Evolutionary conservation across 2,888 invertebrate species (phyloP).

Genomic region (Hymenopus coronatus): DNA sequence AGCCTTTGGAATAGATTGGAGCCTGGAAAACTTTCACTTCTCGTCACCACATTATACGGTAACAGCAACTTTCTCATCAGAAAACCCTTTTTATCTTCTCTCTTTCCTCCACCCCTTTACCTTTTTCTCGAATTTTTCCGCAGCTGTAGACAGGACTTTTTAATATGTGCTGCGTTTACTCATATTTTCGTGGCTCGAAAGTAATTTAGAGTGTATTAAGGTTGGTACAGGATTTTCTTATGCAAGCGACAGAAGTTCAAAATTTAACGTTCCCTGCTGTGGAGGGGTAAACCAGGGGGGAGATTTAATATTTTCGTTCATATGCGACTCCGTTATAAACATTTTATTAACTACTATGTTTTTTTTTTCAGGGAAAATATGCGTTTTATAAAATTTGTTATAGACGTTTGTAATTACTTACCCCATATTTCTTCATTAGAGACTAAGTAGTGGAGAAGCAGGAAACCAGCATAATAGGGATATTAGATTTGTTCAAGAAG

Average conservation of each 20-base stretch:
- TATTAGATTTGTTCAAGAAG: no score
- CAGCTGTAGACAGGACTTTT: not conserved
- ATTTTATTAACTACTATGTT: not conserved
- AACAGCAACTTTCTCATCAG: not conserved
- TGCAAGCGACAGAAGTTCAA: not conserved
- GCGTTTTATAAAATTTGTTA: not conserved
- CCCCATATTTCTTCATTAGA: no score
- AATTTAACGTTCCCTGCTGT: not conserved
- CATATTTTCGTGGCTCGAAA: not conserved
- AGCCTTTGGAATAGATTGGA: not conserved
- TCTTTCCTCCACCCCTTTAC: not conserved
- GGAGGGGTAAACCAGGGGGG: not conserved
- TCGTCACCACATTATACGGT: not conserved
- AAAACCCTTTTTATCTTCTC: not conserved
- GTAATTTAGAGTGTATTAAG: not conserved
- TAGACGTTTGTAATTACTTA: not conserved
- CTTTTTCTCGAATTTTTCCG: not conserved
- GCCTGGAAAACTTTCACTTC: not conserved
- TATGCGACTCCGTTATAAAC: not conserved
- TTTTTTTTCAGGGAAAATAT: no score
- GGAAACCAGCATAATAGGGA: no score
- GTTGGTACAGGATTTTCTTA: not conserved
- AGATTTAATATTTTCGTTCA: not conserved
- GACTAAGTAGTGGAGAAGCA: no score
- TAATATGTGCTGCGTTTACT: not conserved